Evolutionary conservation across 2,888 invertebrate species (phyloP).

Genomic region (Torymus texanus): DNA sequence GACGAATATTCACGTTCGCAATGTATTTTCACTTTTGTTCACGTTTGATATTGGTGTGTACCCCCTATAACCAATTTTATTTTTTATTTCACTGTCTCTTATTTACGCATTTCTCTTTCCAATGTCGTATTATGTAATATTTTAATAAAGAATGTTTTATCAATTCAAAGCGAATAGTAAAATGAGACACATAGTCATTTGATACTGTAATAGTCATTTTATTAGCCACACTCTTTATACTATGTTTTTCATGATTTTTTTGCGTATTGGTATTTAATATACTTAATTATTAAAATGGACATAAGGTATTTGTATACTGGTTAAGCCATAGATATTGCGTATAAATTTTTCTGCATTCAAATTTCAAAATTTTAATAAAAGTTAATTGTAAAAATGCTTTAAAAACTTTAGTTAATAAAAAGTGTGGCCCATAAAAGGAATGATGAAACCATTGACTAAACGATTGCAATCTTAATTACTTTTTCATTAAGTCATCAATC

Average conservation of each 20-base stretch:
- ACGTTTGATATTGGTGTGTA: constrained; percentile 39
- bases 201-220: not conserved
- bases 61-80: constrained; percentile 32
- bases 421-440: no score
- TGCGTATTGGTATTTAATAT: no score
- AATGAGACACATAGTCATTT: constrained; percentile 17
- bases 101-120: constrained; percentile 40
- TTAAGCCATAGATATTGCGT: not conserved
- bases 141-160: constrained; percentile 30
- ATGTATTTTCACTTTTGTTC: constrained; percentile 32
- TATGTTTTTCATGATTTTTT: not conserved
- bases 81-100: constrained; percentile 4
- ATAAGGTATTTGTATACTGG: no score
- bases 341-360: not conserved
- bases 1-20: constrained; percentile 38
- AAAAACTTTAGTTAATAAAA: no score
- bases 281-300: no score
- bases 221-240: constrained; percentile 1
- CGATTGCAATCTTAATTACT: no score
- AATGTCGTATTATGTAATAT: constrained; percentile 25
- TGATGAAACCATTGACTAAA: no score
- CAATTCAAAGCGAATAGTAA: constrained; percentile 42
- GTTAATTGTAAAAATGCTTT: no score
- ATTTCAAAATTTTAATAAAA: no score
- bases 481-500: constrained; percentile 1